A percentile compares a stretch with the other conserved stretches of the same genome.
Evolutionary conservation across 2,888 invertebrate genomes (phyloP).

Genomic region (Lycia hirtaria): DNA sequence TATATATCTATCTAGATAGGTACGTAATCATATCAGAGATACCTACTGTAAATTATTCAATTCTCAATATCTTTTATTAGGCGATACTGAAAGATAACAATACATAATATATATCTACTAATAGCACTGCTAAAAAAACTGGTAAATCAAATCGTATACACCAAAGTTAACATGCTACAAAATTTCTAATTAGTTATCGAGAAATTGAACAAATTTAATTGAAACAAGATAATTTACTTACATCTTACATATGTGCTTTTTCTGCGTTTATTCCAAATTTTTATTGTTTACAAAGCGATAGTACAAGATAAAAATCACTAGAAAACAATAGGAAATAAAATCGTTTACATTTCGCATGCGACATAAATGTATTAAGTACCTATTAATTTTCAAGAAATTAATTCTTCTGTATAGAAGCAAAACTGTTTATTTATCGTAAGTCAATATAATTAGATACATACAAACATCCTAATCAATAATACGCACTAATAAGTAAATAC

Average conservation of each 20-base stretch:
- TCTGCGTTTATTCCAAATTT: too few species aligned
- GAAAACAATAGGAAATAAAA: conserved; percentile 5
- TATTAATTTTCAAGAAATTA: neutral
- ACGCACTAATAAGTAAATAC: too few species aligned
- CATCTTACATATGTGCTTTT: too few species aligned
- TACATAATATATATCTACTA: neutral
- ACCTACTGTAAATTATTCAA: conserved; percentile 3
- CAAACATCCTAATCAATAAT: neutral
- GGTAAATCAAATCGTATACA: neutral
- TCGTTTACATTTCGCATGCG: neutral
- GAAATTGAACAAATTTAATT: neutral
- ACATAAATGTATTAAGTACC: neutral
- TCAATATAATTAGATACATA: too few species aligned
- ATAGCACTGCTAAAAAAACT: neutral
- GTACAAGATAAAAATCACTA: too few species aligned
- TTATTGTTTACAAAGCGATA: too few species aligned
- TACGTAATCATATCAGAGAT: neutral
- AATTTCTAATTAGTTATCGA: neutral
- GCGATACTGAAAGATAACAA: conserved; percentile 9
- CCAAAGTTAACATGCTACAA: neutral
- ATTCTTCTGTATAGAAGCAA: neutral
- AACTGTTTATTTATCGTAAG: too few species aligned
- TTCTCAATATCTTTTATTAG: conserved; percentile 3
- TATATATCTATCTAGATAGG: neutral
- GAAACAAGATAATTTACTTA: too few species aligned